phyloP scores from a whole-genome alignment of 2,113 vertebrate species.

The Rhinolophus sinicus region DNA sequence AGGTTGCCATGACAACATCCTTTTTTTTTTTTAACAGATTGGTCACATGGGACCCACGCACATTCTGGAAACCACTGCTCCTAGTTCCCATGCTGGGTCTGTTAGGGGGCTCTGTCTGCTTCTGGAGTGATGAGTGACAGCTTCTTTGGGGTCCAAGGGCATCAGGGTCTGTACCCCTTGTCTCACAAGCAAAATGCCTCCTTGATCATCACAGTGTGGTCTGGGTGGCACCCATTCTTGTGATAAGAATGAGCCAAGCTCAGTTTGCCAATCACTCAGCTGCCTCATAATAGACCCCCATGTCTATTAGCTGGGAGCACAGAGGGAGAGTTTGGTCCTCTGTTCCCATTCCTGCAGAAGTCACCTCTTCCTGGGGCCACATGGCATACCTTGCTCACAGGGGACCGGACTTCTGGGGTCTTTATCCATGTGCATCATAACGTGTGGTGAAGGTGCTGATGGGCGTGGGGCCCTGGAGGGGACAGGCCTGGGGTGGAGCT shows the following conservation, averaged over 20 bases:
- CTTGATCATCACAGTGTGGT: not conserved
- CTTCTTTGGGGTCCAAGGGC: not conserved
- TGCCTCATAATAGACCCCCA: too few relatives aligned
- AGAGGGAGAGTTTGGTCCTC: not conserved
- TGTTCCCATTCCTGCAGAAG: not conserved
- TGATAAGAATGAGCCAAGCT: not conserved
- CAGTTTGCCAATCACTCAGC: not conserved
- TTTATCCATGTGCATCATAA: not conserved
- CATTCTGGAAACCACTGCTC: conserved; percentile 47
- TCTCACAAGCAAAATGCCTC: not conserved
- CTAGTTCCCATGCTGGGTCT: not conserved
- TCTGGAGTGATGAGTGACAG: not conserved
- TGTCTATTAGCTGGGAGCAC: not conserved
- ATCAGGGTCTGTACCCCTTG: not conserved
- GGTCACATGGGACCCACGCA: conserved; percentile 53
- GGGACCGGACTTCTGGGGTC: not conserved
- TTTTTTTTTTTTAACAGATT: not conserved
- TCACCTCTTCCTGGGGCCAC: not conserved
- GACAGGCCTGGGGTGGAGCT: not conserved
- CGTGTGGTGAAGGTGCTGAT: not conserved
- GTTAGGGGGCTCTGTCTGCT: not conserved
- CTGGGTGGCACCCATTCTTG: not conserved
- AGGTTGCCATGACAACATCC: conserved; percentile 79
- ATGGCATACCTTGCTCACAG: not conserved
- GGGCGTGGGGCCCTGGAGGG: not conserved